Evolutionary conservation across 2,888 invertebrate species (phyloP).

Genomic region (Nasonovia ribisnigri): DNA sequence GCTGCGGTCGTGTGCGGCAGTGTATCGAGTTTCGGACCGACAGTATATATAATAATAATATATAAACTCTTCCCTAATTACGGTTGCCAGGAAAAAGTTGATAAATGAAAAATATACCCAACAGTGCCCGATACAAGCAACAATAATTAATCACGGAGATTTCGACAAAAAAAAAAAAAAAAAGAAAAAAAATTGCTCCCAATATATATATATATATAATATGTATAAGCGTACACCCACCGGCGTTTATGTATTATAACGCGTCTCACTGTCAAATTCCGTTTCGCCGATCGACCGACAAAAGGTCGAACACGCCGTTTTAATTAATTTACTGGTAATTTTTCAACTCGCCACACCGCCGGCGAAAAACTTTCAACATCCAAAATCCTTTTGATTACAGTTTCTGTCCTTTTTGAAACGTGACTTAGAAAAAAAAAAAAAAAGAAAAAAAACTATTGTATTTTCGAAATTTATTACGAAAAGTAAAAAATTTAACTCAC

Average conservation of each 20-base stretch:
- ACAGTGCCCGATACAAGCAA: not conserved
- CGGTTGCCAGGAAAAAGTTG: slow-evolving; percentile 46
- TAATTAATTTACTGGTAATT: slow-evolving; percentile 61
- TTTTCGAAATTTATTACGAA: slow-evolving; percentile 4
- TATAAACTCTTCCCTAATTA: slow-evolving; percentile 53
- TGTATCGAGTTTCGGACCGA: slow-evolving; percentile 26
- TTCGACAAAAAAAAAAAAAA: not conserved
- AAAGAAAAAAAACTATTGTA: slow-evolving; percentile 9
- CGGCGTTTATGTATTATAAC: not conserved
- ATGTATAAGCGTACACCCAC: not conserved
- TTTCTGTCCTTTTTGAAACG: not conserved
- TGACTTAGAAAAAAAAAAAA: not conserved
- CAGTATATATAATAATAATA: too few species aligned
- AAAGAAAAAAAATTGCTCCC: slow-evolving; percentile 24
- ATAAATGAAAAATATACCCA: slow-evolving; percentile 46
- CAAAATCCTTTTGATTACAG: slow-evolving; percentile 23
- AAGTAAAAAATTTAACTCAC: not conserved
- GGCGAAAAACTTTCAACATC: slow-evolving; percentile 6
- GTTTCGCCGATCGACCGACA: not conserved
- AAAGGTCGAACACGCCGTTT: slow-evolving; percentile 51
- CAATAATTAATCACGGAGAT: slow-evolving; percentile 58
- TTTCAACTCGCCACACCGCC: slow-evolving; percentile 28
- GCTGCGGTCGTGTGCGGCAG: not conserved
- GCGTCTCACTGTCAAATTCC: slow-evolving; percentile 13
- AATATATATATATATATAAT: not conserved